Evolutionary conservation across 2,888 invertebrate genomes (phyloP).

Genomic region (Meloe dianella): DNA sequence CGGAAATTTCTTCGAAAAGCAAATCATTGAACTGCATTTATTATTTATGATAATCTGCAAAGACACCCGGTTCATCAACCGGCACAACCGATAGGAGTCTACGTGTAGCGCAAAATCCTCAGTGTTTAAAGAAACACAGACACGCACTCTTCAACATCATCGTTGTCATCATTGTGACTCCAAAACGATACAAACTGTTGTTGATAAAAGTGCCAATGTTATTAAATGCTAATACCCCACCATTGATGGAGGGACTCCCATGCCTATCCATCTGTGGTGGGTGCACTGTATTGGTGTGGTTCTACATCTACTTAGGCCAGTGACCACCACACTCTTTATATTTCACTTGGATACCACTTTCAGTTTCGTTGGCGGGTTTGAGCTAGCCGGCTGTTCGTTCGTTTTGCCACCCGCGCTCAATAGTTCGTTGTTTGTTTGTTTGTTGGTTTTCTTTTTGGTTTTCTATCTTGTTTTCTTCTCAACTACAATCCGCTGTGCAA

Average conservation of each 20-base stretch:
- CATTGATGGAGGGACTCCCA: conserved; percentile 3
- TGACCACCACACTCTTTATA: conserved; percentile 41
- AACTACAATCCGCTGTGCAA: not conserved
- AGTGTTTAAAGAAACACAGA: too few species aligned
- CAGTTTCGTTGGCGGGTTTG: conserved; percentile 62
- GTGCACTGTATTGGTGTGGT: not conserved
- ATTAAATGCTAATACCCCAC: not conserved
- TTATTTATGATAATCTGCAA: too few species aligned
- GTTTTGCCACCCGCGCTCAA: conserved; percentile 53
- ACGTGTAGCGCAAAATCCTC: too few species aligned
- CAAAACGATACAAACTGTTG: not conserved
- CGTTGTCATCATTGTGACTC: not conserved
- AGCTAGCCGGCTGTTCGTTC: conserved; percentile 60
- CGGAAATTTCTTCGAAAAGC: not conserved
- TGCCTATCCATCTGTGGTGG: not conserved
- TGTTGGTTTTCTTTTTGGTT: not conserved
- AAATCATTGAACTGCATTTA: too few species aligned
- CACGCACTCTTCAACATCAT: too few species aligned
- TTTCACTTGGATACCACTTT: conserved; percentile 46
- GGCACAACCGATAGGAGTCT: too few species aligned
- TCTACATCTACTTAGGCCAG: conserved; percentile 39
- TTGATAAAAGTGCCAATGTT: not conserved
- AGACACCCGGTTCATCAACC: too few species aligned
- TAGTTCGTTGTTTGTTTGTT: not conserved
- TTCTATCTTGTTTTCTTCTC: not conserved